Base-by-base conservation (phyloP, 1,140 invertebrate species). In the Diprion similis region DNA sequence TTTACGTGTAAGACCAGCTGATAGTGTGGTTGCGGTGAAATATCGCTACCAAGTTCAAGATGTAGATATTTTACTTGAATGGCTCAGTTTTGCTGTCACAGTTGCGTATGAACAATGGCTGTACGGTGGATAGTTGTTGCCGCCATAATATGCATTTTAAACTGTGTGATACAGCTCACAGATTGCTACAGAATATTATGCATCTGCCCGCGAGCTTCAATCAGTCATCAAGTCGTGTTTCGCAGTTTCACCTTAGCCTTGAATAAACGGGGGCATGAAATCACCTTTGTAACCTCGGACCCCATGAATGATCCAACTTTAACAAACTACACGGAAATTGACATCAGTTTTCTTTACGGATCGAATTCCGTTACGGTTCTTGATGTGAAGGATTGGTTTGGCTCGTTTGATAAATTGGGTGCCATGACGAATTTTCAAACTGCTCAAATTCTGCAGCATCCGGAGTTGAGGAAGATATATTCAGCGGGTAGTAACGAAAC, bases 221-320 rank as follows among this genome's bases (percentile, higher is more conserved):
- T 72, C 66, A 84, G 83, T 77, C 81, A 84, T 68, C 79, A 78
- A 67, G 80, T 81, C 72, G 76, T 83, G 37, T 75, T 78, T 68
- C 72, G 71, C 19, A 75, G 78, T 8, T 68, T 83, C 13, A 76
- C 78, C 1, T 73, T 74, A 15, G 78, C 76, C 64, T 71, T 87
- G 45, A 80, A 78, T 0, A 68, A 70, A 6, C 78, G 81, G 66
- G 86, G 86, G 10, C 87, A 88, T 70, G 73, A 87, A 47, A 73
- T 88, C 0, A 85, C 81, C 4, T 69, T 84, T 6, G 79, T 85
- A 3, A 83, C 83, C 3, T 73, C 71, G 8, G 72, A 78, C 69
- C 84, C 81, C 10, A 66, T 69, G 51, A 78, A 77, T n/a, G 68
- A 74, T 19, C 75, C 74, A 9, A 68, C 6, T n/a, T 68, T 74